Evolutionary conservation across 2,797 vertebrate genomes (phyloP), one percentile per base, ranked within the genome.

Genomic region (Eulemur rubriventer): DNA sequence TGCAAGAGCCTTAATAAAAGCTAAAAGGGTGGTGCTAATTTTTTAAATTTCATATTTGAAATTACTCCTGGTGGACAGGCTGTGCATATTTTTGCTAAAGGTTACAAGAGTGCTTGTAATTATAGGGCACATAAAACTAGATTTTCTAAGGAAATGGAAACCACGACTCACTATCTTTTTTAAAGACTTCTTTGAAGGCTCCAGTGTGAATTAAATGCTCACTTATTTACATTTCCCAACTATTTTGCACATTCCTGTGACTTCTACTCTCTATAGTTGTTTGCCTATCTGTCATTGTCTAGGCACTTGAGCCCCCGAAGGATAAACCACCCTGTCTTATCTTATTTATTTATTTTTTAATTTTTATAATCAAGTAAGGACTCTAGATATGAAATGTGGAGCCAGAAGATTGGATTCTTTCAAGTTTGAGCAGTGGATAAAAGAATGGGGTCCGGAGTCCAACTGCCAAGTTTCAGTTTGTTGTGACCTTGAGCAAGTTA

Each of bases 91-190:
- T 78, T 85, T 11, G n/a, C 7, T 24, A 38, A 55, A 48, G 35
- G 3, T 89, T 75, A 59, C 5, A 94, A 65, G 81, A 97, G 89
- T n/a, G 46, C 35, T 81, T 85, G 4, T 10, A 61, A 52, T 63
- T 48, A 81, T 55, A 43, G 7, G 35, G 6, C 26, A 78, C n/a
- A 70, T 35, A 26, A 24, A 93, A 59, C 24, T 80, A 88, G 52
- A 85, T 38, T 94, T 95, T 84, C 18, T 55, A 96, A 86, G 46
- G 33, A 89, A 95, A 80, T 35, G 61, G 52, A 95, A 96, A 85
- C n/a, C 43, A 93, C 50, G 91, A 63, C 35, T 87, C 13, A 30
- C n/a, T 86, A 46, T 55, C 48, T 57, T 63, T 90, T 73, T n/a
- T 6, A 24, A 88, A 91, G 26, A 17, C 30, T 73, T 87, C 50